Evolutionary conservation across 2,113 vertebrate species (phyloP).

Genomic region (Scomber japonicus): DNA sequence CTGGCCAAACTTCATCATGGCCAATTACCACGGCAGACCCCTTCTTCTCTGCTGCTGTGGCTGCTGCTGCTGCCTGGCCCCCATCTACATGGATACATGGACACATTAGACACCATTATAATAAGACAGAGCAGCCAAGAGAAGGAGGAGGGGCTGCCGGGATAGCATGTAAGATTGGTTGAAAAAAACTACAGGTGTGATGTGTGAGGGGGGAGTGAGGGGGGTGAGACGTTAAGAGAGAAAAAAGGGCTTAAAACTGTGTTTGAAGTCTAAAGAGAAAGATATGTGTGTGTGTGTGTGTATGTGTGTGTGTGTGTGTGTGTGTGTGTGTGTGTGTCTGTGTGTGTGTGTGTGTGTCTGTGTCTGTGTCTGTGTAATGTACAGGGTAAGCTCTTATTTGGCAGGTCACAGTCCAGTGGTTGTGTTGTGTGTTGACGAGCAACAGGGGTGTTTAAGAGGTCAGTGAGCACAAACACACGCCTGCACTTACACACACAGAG

Average conservation of each 20-base stretch:
- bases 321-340: constrained; percentile 1
- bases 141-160: constrained; percentile 54
- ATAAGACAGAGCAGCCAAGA: constrained; percentile 77
- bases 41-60: constrained; percentile 66
- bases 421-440: constrained; percentile 84
- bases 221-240: constrained; percentile 44
- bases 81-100: constrained; percentile 78
- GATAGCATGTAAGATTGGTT: constrained; percentile 82
- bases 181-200: constrained; percentile 89
- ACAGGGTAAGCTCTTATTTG: constrained; percentile 84
- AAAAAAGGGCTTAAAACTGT: constrained; percentile 67
- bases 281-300: constrained; percentile 12
- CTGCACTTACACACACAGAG: constrained; percentile 61
- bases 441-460: constrained; percentile 86
- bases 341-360: constrained; percentile 8
- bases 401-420: constrained; percentile 87
- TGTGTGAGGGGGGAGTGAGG: constrained; percentile 36
- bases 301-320: neutral
- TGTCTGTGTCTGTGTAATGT: constrained; percentile 60
- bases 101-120: constrained; percentile 79
- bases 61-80: constrained; percentile 62
- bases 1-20: constrained; percentile 99
- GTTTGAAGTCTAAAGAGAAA: constrained; percentile 61
- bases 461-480: constrained; percentile 81
- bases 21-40: constrained; percentile 96